Evolutionary conservation across 1,140 invertebrate species (phyloP), one percentile per base, ranked within the genome.

Genomic region (Pseudomyrmex cubaensis): DNA sequence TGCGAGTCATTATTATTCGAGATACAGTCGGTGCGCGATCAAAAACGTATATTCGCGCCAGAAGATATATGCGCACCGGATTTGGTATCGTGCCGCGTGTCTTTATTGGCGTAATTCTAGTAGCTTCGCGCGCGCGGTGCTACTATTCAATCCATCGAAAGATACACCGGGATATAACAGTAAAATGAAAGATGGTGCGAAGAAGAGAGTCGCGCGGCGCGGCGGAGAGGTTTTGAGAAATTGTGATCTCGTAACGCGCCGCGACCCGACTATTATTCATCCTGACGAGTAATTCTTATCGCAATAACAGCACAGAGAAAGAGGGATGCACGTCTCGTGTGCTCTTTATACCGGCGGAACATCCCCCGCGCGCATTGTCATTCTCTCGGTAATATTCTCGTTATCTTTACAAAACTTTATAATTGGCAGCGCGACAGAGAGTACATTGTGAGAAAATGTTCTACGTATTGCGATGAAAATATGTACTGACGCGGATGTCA

Each of bases 221-320:
- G 35, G 35, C 35, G 35, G 5, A 7, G 48, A 78, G 20, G 20
- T 70, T 78, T 78, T 69, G 76, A 78, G 76, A 70, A 78, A 78
- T 78, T 70, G 76, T 44, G 64, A 78, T 78, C 54, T 48, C 54
- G 44, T 78, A 78, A 78, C 54, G 54, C 44, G 64, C 64, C 35
- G 20, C 52, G 52, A 78, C 63, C 73, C 44, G 64, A 69, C 52
- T 59, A 70, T 78, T 70, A 78, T 78, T 78, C 76, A 78, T 48
- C 64, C 44, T 69, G 64, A 78, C 64, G 64, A 78, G 76, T 78
- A 78, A 70, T 78, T 78, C 64, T 78, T 78, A 67, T 59, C 44
- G 54, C 66, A 70, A 78, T 57, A 70, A 69, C 54, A 35, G 35
- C 35, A 48, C 7, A 54, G 59, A 70, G 50, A 69, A 57, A 35